These are phyloP conservation scores for Lampropteryx suffumata DNA, from an alignment of 2,888 invertebrate genomes.

Conservation along the genomic window DNA sequence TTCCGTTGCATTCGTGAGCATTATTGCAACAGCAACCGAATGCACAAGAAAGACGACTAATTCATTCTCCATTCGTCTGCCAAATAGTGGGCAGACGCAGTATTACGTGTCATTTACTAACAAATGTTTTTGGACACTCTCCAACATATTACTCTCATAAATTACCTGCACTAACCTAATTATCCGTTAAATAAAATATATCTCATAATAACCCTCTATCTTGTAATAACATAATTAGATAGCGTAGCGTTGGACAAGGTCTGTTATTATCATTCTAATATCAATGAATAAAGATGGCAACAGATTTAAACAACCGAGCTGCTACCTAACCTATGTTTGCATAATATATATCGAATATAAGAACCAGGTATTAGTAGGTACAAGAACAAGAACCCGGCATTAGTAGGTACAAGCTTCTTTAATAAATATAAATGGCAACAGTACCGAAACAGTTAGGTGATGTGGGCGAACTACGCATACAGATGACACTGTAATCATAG, in stretches of 20 bases:
- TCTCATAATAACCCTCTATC: no score
- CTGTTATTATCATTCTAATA: no score
- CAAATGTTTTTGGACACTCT: constrained; percentile 47
- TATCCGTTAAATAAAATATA: constrained; percentile 24
- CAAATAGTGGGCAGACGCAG: constrained; percentile 49
- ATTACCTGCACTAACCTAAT: constrained; percentile 46
- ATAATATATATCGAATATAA: no score
- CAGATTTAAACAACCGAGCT: no score
- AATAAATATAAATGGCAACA: not conserved
- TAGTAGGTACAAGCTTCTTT: constrained; percentile 7
- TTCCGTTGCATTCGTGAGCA: constrained; percentile 42
- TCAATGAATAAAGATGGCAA: no score
- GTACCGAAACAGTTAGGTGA: constrained; percentile 24
- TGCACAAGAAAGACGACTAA: constrained; percentile 44
- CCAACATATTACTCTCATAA: constrained; percentile 49
- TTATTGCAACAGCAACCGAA: constrained; percentile 34
- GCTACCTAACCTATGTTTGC: no score
- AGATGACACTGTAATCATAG: constrained; percentile 51
- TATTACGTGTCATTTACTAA: constrained; percentile 54
- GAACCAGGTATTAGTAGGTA: no score
- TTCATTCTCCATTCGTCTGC: constrained; percentile 46
- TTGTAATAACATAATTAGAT: no score
- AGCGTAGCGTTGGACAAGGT: no score
- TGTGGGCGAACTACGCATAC: constrained; percentile 48
- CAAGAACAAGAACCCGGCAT: no score